Evolutionary conservation across 1,140 invertebrate genomes (phyloP).

Genomic region (Tribolium castaneum): DNA sequence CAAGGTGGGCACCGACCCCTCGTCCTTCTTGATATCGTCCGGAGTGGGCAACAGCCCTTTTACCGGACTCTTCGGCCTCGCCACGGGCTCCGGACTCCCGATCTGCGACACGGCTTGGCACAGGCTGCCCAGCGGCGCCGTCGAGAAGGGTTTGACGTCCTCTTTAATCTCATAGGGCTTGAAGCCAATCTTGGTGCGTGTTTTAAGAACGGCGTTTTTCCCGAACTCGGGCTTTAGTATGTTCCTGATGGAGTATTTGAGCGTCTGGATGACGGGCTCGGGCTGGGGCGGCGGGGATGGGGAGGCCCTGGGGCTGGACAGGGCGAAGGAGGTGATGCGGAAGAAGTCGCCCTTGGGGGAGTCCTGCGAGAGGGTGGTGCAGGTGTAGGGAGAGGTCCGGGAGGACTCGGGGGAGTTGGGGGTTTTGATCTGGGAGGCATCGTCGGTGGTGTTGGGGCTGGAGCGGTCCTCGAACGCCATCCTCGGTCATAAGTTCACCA

Average conservation of each 20-base stretch:
- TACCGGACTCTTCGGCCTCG: constrained; percentile 48
- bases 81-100: constrained; percentile 58
- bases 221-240: constrained; percentile 63
- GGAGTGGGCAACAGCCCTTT: constrained; percentile 48
- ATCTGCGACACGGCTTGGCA: constrained; percentile 74
- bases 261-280: constrained; percentile 59
- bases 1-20: constrained; percentile 64
- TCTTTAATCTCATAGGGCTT: constrained; percentile 60
- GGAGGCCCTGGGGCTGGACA: constrained; percentile 57
- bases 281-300: constrained; percentile 51
- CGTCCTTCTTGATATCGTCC: constrained; percentile 57
- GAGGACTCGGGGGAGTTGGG: constrained; percentile 62
- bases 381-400: constrained; percentile 61
- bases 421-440: constrained; percentile 45
- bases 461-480: constrained; percentile 63
- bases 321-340: constrained; percentile 60
- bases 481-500: constrained; percentile 41
- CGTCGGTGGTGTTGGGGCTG: constrained; percentile 57
- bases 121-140: constrained; percentile 68
- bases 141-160: constrained; percentile 39
- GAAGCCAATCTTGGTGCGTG: constrained; percentile 55
- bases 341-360: constrained; percentile 56
- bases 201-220: constrained; percentile 58
- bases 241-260: constrained; percentile 63
- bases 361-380: constrained; percentile 57